Evolutionary conservation across 2,888 invertebrate genomes (phyloP), one percentile per base, ranked within the genome.

Genomic region (Actias luna): DNA sequence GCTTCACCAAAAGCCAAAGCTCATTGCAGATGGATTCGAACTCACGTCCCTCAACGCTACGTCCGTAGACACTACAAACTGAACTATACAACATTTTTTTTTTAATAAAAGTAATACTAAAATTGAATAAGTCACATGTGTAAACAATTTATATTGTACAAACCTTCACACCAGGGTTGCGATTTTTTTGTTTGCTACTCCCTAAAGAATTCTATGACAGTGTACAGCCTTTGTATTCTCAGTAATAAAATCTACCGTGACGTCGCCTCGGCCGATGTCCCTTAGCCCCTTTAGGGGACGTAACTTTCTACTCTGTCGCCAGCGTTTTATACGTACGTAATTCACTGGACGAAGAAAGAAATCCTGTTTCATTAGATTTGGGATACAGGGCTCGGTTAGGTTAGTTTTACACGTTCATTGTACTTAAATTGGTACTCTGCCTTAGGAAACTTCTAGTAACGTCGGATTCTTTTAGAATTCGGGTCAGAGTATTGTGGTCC

Each of bases 221-320:
- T 73, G 63, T 67, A 69, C 73, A 78, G 78, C 81, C 81, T 83
- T 87, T 85, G 84, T 50, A 50, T 85, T 77, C 78, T 80, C 71
- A 66, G 85, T 87, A 89, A 89, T 89, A 89, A 89, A 89, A 89
- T 85, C 87, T 85, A 77, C 75, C 78, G 79, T 81, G 85, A 83
- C 83, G 77, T 75, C 67, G 64, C 69, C 69, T 67, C 71, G 74
- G 70, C 73, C 76, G 70, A 72, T 78, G 74, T 82, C 84, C 82
- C 83, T 75, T 70, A 74, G 78, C 77, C 82, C 87, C 87, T 88
- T 87, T 84, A 87, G 80, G 78, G 79, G 77, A 78, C 70, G 85
- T 87, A 85, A 88, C 87, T 88, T 87, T 84, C 83, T 82, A 83
- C 70, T 80, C 80, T 82, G 87, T 88, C 87, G 77, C 83, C 85